Conservation (phyloP, 30 jellyfish, hydroid and myxozoan genomes). For the Turritopsis dohrnii region DNA sequence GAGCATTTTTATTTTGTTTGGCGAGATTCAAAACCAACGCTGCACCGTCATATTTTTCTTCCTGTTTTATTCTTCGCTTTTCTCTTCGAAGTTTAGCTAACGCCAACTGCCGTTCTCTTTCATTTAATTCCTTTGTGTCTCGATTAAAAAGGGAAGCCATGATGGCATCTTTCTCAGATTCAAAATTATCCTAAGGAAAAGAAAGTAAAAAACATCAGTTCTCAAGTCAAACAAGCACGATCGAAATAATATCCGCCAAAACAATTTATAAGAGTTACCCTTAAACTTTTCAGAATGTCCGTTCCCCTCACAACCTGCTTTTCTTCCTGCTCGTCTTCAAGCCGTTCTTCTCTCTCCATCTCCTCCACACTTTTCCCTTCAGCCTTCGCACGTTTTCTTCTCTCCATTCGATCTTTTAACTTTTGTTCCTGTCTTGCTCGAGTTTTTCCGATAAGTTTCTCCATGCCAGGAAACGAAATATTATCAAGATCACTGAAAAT, state of each 20-base stretch:
- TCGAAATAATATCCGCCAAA: background rate
- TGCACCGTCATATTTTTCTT: slow-evolving; percentile 84
- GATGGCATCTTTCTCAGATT: slow-evolving; percentile 75
- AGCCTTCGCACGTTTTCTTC: slow-evolving; percentile 57
- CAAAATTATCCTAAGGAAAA: slow-evolving; percentile 54
- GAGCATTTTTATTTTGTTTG: slow-evolving; percentile 39
- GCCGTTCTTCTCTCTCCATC: slow-evolving; percentile 45
- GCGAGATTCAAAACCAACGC: slow-evolving; percentile 74
- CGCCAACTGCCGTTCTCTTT: slow-evolving; percentile 76
- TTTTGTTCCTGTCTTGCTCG: slow-evolving; percentile 59
- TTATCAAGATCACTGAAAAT: slow-evolving; percentile 33
- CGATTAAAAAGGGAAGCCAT: slow-evolving; percentile 52
- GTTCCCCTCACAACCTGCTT: slow-evolving; percentile 34
- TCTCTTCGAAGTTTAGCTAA: slow-evolving; percentile 64
- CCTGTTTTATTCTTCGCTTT: slow-evolving; percentile 55
- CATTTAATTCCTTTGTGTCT: slow-evolving; percentile 50
- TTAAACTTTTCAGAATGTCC: slow-evolving; percentile 50
- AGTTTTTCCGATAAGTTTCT: slow-evolving; percentile 37
- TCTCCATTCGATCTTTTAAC: slow-evolving; percentile 55
- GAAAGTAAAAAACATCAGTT: background rate
- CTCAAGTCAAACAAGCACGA: background rate
- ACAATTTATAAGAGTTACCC: slow-evolving; percentile 29
- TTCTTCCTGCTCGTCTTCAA: slow-evolving; percentile 46
- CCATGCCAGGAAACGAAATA: slow-evolving; percentile 50
- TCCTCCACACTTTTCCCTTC: slow-evolving; percentile 61